phyloP scores from a whole-genome alignment of 2,113 vertebrate genomes.

The Rattus norvegicus region GRCr8 NC_086021.1:142076501-142077000 shows the following conservation, averaged over 20 bases:
- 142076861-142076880: not conserved
- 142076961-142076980: not conserved
- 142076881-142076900: not conserved
- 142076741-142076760: not conserved
- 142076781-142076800: not conserved
- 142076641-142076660: not conserved
- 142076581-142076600: conserved; percentile 69
- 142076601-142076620: conserved; percentile 62
- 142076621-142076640: conserved; percentile 74
- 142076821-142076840: not conserved
- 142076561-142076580: conserved; percentile 47
- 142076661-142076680: not conserved
- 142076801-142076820: not conserved
- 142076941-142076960: too few species aligned
- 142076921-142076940: not conserved
- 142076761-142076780: conserved; percentile 25
- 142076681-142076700: not conserved
- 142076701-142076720: not conserved
- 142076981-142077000: not conserved
- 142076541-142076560: conserved; percentile 31
- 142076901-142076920: not conserved
- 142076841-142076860: not conserved
- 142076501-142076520: conserved; percentile 54
- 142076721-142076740: not conserved
- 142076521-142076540: conserved; percentile 57